Conservation (phyloP, 2,797 vertebrate species). For the Chelon labrosus region DNA sequence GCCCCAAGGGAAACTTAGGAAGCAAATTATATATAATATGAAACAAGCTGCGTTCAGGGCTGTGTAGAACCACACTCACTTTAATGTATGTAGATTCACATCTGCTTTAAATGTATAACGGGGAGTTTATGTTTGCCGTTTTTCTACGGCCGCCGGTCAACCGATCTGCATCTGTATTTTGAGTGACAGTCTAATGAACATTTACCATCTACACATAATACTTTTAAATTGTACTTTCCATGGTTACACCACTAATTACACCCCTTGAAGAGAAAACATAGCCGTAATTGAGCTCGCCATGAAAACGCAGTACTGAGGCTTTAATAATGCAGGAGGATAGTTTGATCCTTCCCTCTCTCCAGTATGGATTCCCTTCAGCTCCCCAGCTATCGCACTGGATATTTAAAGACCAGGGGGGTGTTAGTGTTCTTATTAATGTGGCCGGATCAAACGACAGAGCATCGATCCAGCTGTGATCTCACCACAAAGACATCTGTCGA, state of each 20-base stretch:
- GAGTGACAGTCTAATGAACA: conserved; percentile 53
- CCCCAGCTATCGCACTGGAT: conserved; percentile 29
- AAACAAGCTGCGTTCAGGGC: neutral
- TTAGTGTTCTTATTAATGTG: conserved; percentile 42
- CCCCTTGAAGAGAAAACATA: conserved; percentile 39
- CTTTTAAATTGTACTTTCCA: conserved; percentile 56
- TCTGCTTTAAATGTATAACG: conserved; percentile 3
- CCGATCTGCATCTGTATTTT: conserved; percentile 28
- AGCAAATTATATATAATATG: neutral
- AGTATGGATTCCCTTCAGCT: conserved; percentile 15
- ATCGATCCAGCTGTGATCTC: conserved; percentile 36
- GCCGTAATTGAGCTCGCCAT: conserved; percentile 48
- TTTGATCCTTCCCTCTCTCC: conserved; percentile 31
- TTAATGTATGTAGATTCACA: conserved; percentile 1
- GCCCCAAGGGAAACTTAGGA: neutral
- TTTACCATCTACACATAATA: conserved; percentile 36
- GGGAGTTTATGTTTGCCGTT: conserved; percentile 3
- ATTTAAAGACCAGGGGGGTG: conserved; percentile 27
- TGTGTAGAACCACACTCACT: neutral
- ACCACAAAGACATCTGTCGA: neutral
- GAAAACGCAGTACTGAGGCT: conserved; percentile 39
- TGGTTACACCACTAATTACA: conserved; percentile 52
- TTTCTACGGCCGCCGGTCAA: conserved; percentile 26
- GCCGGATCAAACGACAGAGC: conserved; percentile 27
- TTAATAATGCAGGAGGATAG: conserved; percentile 45